phyloP scores from a whole-genome alignment of 2,888 invertebrate genomes.

The Craniophora ligustri region DNA sequence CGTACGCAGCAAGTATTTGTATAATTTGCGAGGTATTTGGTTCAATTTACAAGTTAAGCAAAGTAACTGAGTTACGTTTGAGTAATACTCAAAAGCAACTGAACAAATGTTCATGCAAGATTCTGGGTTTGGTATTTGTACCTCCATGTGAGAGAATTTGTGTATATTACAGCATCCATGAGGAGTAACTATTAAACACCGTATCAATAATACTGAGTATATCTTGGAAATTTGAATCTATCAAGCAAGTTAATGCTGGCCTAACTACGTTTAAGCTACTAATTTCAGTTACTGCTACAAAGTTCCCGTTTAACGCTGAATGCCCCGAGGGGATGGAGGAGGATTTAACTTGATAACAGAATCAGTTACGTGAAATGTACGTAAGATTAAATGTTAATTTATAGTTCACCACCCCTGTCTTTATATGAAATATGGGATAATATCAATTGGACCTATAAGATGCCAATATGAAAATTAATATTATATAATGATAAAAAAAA shows the following conservation, averaged over 20 bases:
- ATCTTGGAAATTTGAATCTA: no score
- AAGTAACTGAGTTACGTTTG: no score
- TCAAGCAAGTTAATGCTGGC: not conserved
- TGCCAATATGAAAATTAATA: no score
- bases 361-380: conserved; percentile 46
- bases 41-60: no score
- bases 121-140: no score
- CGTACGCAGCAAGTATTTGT: no score
- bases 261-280: conserved; percentile 7
- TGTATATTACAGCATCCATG: no score
- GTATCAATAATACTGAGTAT: not conserved
- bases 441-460: not conserved
- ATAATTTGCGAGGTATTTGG: no score
- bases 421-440: conserved; percentile 3
- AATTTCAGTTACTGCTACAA: conserved; percentile 27
- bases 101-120: no score
- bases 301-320: conserved; percentile 24
- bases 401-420: conserved; percentile 16
- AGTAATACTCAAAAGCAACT: no score
- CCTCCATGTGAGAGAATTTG: no score
- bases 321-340: conserved; percentile 29
- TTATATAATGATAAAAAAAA: no score
- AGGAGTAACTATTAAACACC: not conserved
- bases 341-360: conserved; percentile 41
- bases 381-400: conserved; percentile 31